Evolutionary conservation across 2,113 vertebrate species (phyloP).

Genomic region (Rutilus rutilus): DNA sequence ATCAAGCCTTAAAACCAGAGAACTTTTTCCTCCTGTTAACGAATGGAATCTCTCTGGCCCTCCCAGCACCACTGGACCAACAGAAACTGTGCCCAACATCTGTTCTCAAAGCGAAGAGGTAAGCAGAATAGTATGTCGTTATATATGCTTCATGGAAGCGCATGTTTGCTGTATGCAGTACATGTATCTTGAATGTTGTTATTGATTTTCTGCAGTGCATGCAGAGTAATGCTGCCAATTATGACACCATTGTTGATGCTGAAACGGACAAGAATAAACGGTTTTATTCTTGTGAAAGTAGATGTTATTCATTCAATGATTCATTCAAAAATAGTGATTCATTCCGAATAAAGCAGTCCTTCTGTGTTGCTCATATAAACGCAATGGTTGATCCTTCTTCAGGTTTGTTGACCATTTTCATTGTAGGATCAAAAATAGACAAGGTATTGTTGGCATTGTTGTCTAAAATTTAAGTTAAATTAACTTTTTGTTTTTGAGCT

Average conservation of each 20-base stretch:
- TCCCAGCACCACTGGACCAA: slow-evolving; percentile 80
- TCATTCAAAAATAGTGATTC: not conserved
- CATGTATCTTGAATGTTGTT: not conserved
- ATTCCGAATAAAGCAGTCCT: not conserved
- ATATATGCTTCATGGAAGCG: not conserved
- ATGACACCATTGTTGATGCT: not conserved
- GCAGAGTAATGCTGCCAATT: not conserved
- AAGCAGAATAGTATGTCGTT: slow-evolving; percentile 47
- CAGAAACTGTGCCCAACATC: slow-evolving; percentile 79
- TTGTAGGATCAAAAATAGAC: not conserved
- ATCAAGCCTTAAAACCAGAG: slow-evolving; percentile 67
- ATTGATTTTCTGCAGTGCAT: not conserved
- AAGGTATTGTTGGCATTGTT: not conserved
- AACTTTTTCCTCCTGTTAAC: slow-evolving; percentile 77
- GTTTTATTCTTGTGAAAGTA: not conserved
- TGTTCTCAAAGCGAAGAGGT: slow-evolving; percentile 81
- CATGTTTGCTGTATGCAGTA: not conserved
- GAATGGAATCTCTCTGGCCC: slow-evolving; percentile 83
- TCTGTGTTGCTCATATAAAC: not conserved
- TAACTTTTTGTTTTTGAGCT: not conserved
- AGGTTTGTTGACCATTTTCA: not conserved
- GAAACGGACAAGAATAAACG: too few species aligned
- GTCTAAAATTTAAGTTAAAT: not conserved
- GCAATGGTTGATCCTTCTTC: not conserved
- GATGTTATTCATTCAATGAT: not conserved